Evolutionary conservation across 1,140 invertebrate species (phyloP).

Genomic region (Bilobella aurantiaca): DNA sequence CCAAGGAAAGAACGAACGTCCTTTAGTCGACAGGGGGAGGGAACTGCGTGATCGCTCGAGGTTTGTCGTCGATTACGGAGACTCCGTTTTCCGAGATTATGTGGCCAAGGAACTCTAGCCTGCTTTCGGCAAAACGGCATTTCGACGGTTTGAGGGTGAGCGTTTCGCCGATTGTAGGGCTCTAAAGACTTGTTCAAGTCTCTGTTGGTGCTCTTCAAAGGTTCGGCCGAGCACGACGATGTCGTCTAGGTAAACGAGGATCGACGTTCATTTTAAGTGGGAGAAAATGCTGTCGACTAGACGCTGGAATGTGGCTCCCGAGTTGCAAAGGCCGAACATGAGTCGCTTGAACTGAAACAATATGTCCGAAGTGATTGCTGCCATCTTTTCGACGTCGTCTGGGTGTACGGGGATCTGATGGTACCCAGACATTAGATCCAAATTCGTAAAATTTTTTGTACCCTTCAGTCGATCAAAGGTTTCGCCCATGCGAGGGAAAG

Average conservation of each 20-base stretch:
- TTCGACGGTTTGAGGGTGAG: slow-evolving; percentile 23
- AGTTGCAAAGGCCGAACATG: slow-evolving; percentile 44
- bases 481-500: slow-evolving; percentile 44
- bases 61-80: slow-evolving; percentile 5
- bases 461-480: slow-evolving; percentile 39
- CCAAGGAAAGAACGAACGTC: slow-evolving; percentile 17
- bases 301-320: slow-evolving; percentile 41
- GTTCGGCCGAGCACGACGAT: slow-evolving; percentile 31
- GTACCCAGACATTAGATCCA: slow-evolving; percentile 45
- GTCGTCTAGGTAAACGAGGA: slow-evolving; percentile 38
- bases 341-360: slow-evolving; percentile 40
- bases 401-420: slow-evolving; percentile 41
- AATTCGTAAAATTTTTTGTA: slow-evolving; percentile 39
- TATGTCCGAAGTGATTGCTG: slow-evolving; percentile 36
- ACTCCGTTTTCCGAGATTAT: slow-evolving; percentile 12
- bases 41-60: background rate
- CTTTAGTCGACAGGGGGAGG: slow-evolving; percentile 2
- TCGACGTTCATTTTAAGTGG: slow-evolving; percentile 29
- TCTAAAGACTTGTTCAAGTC: slow-evolving; percentile 37
- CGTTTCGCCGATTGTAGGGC: background rate
- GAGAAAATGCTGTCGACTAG: slow-evolving; percentile 39
- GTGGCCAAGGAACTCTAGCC: slow-evolving; percentile 20
- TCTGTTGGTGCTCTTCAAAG: slow-evolving; percentile 38
- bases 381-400: slow-evolving; percentile 40
- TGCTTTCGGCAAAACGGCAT: slow-evolving; percentile 9